A percentile compares a stretch with the other conserved stretches of the same genome.
Conservation (phyloP, 2,797 vertebrate species). For the Remorina albescens region DNA sequence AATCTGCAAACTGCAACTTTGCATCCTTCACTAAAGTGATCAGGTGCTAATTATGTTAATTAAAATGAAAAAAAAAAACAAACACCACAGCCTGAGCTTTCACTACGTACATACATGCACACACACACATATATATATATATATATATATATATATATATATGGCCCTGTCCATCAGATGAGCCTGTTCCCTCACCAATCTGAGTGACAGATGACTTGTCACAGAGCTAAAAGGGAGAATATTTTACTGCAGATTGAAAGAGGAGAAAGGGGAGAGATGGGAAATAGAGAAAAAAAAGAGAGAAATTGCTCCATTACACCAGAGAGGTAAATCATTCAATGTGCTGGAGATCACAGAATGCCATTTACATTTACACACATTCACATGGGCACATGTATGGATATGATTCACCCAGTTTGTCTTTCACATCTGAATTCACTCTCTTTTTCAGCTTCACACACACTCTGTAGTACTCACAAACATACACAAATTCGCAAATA, state of each 20-base stretch:
- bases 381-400: conserved; percentile 45
- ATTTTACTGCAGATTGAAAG: conserved; percentile 80
- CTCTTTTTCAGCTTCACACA: conserved; percentile 26
- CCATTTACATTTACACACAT: conserved; percentile 76
- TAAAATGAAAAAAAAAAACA: conserved; percentile 17
- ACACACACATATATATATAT: conserved; percentile 19
- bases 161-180: conserved; percentile 56
- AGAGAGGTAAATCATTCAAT: conserved; percentile 84
- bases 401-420: conserved; percentile 45
- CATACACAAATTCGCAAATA: neutral
- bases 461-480: neutral
- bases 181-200: conserved; percentile 60
- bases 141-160: conserved; percentile 22
- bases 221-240: conserved; percentile 78
- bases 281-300: conserved; percentile 44
- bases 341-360: conserved; percentile 75
- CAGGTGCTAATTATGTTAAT: conserved; percentile 14
- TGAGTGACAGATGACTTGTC: conserved; percentile 81
- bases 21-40: neutral
- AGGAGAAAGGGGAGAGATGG: conserved; percentile 61
- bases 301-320: conserved; percentile 84
- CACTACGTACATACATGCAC: neutral
- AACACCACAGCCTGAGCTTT: conserved; percentile 21
- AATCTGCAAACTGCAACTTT: conserved; percentile 10
- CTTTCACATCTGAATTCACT: conserved; percentile 11